Base-by-base conservation (phyloP, 2,113 vertebrate species). In the Tachycineta bicolor region DNA sequence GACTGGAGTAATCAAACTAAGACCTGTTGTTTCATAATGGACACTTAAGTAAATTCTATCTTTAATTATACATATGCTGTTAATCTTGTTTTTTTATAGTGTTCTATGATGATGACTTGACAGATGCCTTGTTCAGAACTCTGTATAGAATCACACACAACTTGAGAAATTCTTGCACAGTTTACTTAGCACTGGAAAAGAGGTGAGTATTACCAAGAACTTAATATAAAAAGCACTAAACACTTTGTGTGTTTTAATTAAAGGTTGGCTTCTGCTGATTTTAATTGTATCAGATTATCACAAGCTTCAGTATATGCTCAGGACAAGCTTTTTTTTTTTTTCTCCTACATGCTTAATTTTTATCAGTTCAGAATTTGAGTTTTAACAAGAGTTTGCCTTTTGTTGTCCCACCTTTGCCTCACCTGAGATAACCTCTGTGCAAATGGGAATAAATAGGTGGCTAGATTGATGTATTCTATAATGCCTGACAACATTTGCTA, bases 71-170 rank as follows among this genome's bases (percentile, higher is more conserved):
- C 2, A 1, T 26, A 16, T 90, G 37, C 26, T 89, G 16, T 33
- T 65, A 4, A 23, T 53, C 7, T 94, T 55, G 20, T 49, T 46
- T 96, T 96, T 50, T 74, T 44, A 2, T 50, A 99, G 99, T 99
- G 71, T 99, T 99, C 92, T 99, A 99, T 12, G 99, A 99, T 1
- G 98, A 99, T 7, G 98, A 99, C 53, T 96, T 99, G 53, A 99
- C 99, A 0, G 98, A 99, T 13, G 99, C 98, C 10, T 91, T 99
- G 26, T 99, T 99, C 96, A 97, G 96, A 92, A 99, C 98, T 0
- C 92, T 99, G 11, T 98, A 97, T 58, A 97, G 97, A 71, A 97
- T 99, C 59, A 97, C 98, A 89, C 98, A 93, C 91, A 98, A 92
- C 87, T 96, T 99, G 53, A 92, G 70, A 55, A 97, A 97, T 14